Evolutionary conservation across 2,113 vertebrate species (phyloP), one percentile per base, ranked within the genome.

Genomic region (Coptodon rendalli): DNA sequence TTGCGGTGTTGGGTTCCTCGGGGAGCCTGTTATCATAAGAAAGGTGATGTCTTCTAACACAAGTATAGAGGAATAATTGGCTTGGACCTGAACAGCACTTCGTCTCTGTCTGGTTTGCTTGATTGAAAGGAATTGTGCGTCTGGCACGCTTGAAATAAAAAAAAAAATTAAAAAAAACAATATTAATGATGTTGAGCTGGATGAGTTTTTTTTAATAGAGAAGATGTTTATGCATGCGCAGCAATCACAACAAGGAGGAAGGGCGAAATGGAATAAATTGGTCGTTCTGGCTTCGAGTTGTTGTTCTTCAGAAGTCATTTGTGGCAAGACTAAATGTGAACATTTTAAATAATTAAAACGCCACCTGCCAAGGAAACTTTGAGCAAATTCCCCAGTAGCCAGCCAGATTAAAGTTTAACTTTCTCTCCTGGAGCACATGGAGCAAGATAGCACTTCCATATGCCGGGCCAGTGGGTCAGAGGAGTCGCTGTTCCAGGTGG

Each of bases 281-380:
- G 79, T 14, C 4, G 14, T 27, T 85, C 78, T 88, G 66, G 61
- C 80, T 89, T 56, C 50, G 29, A 76, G 76, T 86, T 86, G 81
- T 78, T 88, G 24, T 14, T 85, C 68, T 87, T 91, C 85, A 91
- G 89, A 90, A 93, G 78, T 88, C 13, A 92, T 81, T 61, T 36
- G 52, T 43, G 83, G 84, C 81, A 89, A 93, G 91, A 92, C 85
- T 83, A 36, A 90, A 90, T 68, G 68, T 82, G 89, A 93, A 90
- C 68, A 29, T 86, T 90, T 89, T 94, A 80, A 94, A 92, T 94
- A 89, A 95, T 96, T 95, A 95, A 95, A 92, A 84, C 81, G 1
- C 89, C 93, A 94, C 94, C 90, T 95, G 94, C 87, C 89, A 88
- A 78, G 88, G 80, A 91, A 92, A 94, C 80, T 87, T 84, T 16